A percentile compares a stretch with the other conserved stretches of the same genome.
Evolutionary conservation across 2,113 vertebrate species (phyloP).

Genomic region (Typhlomys cinereus): DNA sequence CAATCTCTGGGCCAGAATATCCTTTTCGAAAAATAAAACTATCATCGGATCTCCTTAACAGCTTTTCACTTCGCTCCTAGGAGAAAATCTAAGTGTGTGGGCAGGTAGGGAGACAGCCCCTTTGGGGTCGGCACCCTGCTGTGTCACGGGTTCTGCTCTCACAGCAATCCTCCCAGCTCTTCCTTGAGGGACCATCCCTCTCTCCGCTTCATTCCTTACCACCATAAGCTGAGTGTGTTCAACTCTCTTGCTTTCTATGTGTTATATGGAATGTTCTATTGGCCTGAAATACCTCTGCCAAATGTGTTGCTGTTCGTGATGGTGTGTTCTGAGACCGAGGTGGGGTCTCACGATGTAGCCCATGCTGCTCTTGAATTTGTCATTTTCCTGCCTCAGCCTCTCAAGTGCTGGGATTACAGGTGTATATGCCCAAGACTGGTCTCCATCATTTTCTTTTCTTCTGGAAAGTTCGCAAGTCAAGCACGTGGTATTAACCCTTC

Average conservation of each 20-base stretch:
- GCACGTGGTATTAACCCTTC: background rate
- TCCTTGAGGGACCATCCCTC: background rate
- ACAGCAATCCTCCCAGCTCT: background rate
- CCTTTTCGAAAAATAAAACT: background rate
- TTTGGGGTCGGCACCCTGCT: background rate
- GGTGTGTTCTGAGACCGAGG: background rate
- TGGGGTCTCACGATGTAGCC: background rate
- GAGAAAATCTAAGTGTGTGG: background rate
- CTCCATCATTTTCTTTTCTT: background rate
- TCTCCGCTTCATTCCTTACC: background rate
- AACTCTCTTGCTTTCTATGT: background rate
- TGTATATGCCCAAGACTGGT: background rate
- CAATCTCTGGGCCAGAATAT: background rate
- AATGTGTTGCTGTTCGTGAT: background rate
- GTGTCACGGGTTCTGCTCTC: background rate
- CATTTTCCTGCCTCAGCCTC: background rate
- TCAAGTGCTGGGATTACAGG: background rate
- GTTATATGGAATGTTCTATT: background rate
- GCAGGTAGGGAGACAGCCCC: background rate
- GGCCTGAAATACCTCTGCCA: background rate
- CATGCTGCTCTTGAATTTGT: background rate
- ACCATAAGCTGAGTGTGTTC: background rate
- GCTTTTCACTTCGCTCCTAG: background rate
- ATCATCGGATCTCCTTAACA: background rate
- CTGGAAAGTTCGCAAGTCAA: background rate